Evolutionary conservation across 1,140 invertebrate species (phyloP), one percentile per base, ranked within the genome.

Genomic region (Propsilocerus akamusi): DNA sequence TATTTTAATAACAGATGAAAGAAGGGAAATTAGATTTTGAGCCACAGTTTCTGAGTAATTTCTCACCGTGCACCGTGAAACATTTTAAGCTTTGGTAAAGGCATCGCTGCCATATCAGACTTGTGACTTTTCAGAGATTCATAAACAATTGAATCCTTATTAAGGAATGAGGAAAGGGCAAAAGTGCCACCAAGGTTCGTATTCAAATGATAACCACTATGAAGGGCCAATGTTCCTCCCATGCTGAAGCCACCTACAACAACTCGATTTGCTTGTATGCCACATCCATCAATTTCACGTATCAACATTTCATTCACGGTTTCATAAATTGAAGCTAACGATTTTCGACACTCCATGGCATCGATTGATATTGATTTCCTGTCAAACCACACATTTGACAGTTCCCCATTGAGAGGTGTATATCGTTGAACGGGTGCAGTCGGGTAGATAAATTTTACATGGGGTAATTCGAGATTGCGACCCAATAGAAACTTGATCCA

Each of bases 331-430:
- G 63, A 58, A 20, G 72, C 63, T 47, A 84, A 54, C 6, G 78
- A 80, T 34, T 75, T 68, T 50, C 60, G 52, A 48, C 73, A 65
- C 66, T 85, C 81, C 23, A 71, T 63, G 1, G 71, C 76, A 49
- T 71, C 63, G 26, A 73, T 74, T 34, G 63, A 66, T 30, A 84
- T 72, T 22, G 67, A 66, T 26, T 64, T 56, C 20, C 81, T 67
- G 58, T 84, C 76, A 62, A 83, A 83, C 81, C 81, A 86, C 0
- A 84, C 79, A 65, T 75, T 74, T 48, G 68, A 74, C 61, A 77
- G 70, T 58, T 69, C 58, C 30, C 76, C 75, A 50, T 67, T 63
- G 11, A 69, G 58, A 28, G 76, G 71, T 46, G 74, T 76, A 52
- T 80, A 81, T 2, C 75, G 72, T 55, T 77, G 73, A 20, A 71